Conservation (phyloP, 2,888 invertebrate species). For the Parnassius apollo region DNA sequence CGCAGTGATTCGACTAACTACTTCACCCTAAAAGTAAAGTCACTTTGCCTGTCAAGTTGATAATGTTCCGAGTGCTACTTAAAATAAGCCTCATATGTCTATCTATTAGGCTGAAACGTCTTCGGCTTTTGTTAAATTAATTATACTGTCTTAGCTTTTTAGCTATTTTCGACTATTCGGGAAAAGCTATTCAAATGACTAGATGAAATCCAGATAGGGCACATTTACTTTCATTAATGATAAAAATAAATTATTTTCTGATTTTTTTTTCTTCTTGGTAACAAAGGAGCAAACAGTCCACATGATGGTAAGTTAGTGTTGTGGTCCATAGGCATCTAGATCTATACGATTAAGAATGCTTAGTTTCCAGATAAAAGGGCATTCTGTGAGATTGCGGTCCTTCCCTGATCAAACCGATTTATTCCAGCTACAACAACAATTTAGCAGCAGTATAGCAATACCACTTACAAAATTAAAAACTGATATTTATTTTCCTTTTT, state of each 20-base stretch:
- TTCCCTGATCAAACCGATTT: no score
- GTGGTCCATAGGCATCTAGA: no score
- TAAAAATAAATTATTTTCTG: no score
- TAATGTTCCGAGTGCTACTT: conserved; percentile 39
- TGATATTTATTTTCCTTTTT: neutral
- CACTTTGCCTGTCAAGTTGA: conserved; percentile 56
- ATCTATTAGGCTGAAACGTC: conserved; percentile 32
- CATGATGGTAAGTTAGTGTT: no score
- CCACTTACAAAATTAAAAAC: no score
- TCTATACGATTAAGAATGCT: no score
- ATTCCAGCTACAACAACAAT: no score
- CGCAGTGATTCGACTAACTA: conserved; percentile 1
- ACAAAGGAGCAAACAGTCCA: no score
- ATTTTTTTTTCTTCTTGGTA: no score
- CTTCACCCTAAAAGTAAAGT: conserved; percentile 31
- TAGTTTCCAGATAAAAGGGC: no score
- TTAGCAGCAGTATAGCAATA: no score
- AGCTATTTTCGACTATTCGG: neutral
- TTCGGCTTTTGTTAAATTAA: conserved; percentile 37
- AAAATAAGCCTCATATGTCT: conserved; percentile 33
- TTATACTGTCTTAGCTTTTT: conserved; percentile 32
- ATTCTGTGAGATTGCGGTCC: no score
- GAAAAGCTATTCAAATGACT: neutral
- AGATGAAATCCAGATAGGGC: neutral
- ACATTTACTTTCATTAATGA: neutral